Evolutionary conservation across 2,888 invertebrate genomes (phyloP).

Genomic region (Euproctis similis): DNA sequence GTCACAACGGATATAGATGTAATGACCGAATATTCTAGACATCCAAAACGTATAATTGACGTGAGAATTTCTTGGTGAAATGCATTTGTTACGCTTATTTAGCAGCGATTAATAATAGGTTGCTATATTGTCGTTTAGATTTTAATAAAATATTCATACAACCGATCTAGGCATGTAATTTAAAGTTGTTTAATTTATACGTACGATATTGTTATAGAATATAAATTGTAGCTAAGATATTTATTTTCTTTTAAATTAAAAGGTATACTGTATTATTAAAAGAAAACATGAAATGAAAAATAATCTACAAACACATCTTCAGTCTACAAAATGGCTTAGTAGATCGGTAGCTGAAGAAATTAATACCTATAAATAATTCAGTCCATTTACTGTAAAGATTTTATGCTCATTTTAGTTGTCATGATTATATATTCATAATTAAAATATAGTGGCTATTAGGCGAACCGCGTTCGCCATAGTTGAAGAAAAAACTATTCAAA

Average conservation of each 20-base stretch:
- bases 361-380: too few species aligned
- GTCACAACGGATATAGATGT: conserved; percentile 3
- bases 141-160: conserved; percentile 23
- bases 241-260: conserved; percentile 7
- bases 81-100: conserved; percentile 35
- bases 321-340: too few species aligned
- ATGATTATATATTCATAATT: too few species aligned
- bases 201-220: conserved; percentile 9
- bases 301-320: too few species aligned
- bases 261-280: not conserved
- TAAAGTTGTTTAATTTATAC: conserved; percentile 20
- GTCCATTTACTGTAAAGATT: too few species aligned
- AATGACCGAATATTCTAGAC: conserved; percentile 10
- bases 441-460: too few species aligned
- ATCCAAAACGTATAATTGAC: conserved; percentile 23
- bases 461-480: too few species aligned
- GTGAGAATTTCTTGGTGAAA: conserved; percentile 30
- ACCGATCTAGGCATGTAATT: conserved; percentile 27
- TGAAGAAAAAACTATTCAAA: too few species aligned
- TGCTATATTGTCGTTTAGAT: conserved; percentile 32
- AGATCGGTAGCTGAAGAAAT: too few species aligned
- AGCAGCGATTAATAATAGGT: conserved; percentile 35
- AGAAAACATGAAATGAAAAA: not conserved
- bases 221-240: conserved; percentile 9
- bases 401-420: too few species aligned